A percentile compares a stretch with the other conserved stretches of the same genome.
These are phyloP conservation scores for Podarcis lilfordi DNA, from an alignment of 2,797 vertebrate species.

Conservation along the genomic window DNA sequence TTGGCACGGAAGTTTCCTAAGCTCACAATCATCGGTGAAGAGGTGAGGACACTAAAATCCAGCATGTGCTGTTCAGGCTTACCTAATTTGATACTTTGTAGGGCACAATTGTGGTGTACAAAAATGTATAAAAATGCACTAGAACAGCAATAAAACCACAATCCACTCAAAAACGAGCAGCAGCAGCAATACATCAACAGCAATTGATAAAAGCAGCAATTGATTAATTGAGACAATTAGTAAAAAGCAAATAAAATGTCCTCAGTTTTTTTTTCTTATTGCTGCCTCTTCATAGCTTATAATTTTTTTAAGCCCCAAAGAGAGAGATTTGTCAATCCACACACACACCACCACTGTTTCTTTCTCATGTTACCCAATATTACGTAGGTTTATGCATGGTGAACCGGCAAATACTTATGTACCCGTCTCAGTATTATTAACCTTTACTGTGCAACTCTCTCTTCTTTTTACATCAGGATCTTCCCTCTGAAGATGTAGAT, in stretches of 20 bases:
- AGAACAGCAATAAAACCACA: neutral
- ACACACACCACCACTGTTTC: neutral
- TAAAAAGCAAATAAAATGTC: no score
- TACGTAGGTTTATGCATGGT: neutral
- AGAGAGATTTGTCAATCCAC: neutral
- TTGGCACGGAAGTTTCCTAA: constrained; percentile 89
- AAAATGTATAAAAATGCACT: neutral
- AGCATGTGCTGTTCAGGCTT: neutral
- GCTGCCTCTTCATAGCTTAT: neutral
- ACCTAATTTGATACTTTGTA: neutral
- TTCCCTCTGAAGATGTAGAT: constrained; percentile 81
- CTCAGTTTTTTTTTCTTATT: no score
- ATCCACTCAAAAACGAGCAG: neutral
- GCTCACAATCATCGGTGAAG: constrained; percentile 95
- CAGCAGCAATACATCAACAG: no score
- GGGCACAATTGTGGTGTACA: neutral
- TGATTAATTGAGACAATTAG: no score
- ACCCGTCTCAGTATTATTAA: no score
- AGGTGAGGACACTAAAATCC: constrained; percentile 79
- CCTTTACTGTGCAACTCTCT: neutral
- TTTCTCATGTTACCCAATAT: neutral
- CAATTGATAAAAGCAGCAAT: no score
- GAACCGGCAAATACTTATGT: neutral
- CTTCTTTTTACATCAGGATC: constrained; percentile 79
- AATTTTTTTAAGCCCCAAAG: neutral